Evolutionary conservation across 2,113 vertebrate genomes (phyloP), one percentile per base, ranked within the genome.

Genomic region (Daubentonia madagascariensis): DNA sequence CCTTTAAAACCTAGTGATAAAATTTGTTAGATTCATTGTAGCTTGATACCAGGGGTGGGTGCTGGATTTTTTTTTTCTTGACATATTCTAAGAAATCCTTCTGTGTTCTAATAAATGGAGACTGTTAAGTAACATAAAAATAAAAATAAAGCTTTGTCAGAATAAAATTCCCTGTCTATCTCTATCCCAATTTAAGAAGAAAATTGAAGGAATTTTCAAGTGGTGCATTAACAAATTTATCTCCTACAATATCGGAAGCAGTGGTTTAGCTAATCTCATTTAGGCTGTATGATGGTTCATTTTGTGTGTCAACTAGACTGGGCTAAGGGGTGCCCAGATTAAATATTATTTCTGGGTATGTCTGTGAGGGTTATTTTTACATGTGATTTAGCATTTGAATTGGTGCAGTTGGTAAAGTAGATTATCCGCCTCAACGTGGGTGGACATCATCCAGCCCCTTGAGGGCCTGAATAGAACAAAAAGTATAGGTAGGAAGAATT

Each of bases 1-100:
- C 96, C 94, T 98, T 97, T 97, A 97, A 97, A 97, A 85, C 70
- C 57, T 95, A 92, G 90, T 94, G 63, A 35, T 80, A 96, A 95
- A 89, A 81, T 90, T 75, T 95, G 89, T 89, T 96, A 89, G 84
- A 94, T 16, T 95, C 91, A 92, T 54, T 89, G 37, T 50, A n/a
- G 57, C 85, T 93, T 96, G 43, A 68, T 87, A 79, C 67, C 43
- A 12, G 54, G 40, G 23, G 48, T 87, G 16, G 25, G 0, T 90
- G 30, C 37, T 87, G 6, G 9, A 30, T 67, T 79, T n/a, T 11
- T 83, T 78, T 35, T 67, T 37, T 12, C 30, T 72, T 89, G 14
- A 68, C 28, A 83, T 54, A 52, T 23, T 14, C 28, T 93, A 91
- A 89, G 48, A 96, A 94, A 96, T 63, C 10, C 4, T 50, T 68